phyloP scores from a whole-genome alignment of 2,797 vertebrate genomes.

The Tauraco hartlaubi region DNA sequence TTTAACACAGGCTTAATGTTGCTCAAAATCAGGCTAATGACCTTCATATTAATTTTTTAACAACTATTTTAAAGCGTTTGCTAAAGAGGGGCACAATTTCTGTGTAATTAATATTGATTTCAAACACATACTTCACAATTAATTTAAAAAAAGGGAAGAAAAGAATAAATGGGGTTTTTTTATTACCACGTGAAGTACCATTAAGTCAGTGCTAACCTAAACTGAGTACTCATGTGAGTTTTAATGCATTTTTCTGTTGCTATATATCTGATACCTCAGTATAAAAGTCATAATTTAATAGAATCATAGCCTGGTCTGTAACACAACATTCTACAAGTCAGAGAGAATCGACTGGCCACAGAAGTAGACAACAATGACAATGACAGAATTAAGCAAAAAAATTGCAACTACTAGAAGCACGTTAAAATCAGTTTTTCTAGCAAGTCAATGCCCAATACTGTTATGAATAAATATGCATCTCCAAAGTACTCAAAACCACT shows the following conservation, averaged over 20 bases:
- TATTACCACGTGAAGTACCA: background rate
- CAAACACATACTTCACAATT: conserved; percentile 21
- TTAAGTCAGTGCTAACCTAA: background rate
- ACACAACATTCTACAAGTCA: background rate
- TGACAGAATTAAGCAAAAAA: background rate
- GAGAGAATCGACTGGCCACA: background rate
- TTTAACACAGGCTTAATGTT: conserved; percentile 40
- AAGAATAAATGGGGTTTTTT: background rate
- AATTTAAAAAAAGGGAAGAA: conserved; percentile 32
- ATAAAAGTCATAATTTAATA: background rate
- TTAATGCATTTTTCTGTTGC: background rate
- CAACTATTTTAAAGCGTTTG: conserved; percentile 64
- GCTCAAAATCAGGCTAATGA: conserved; percentile 61
- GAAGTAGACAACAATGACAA: background rate
- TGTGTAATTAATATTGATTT: conserved; percentile 65
- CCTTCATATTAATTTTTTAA: conserved; percentile 67
- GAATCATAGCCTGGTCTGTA: background rate
- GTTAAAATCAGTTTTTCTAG: background rate
- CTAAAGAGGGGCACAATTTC: conserved; percentile 52
- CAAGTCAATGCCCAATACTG: background rate
- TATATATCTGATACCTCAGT: background rate
- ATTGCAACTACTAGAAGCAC: background rate
- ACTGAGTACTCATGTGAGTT: background rate
- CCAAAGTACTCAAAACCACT: background rate
- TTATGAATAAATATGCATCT: background rate